A percentile compares a stretch with the other conserved stretches of the same genome.
phyloP scores from a whole-genome alignment of 2,113 vertebrate genomes.

The Spea multiplicata region DNA sequence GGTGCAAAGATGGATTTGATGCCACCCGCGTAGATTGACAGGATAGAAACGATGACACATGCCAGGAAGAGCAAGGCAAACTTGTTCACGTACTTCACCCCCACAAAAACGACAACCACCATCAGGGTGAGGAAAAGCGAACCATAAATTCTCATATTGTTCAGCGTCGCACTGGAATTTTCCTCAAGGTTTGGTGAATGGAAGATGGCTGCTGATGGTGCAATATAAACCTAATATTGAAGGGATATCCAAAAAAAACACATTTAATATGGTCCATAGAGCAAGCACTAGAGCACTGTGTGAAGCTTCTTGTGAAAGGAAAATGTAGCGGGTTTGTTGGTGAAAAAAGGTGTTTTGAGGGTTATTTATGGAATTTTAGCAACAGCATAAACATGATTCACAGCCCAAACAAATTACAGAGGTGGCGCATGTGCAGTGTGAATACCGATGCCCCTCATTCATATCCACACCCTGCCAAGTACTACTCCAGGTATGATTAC shows the following conservation, averaged over 20 bases:
- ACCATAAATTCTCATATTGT: conserved; percentile 96
- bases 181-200: conserved; percentile 71
- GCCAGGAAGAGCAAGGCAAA: conserved; percentile 94
- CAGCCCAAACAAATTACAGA: too few species aligned
- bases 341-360: too few species aligned
- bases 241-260: not conserved
- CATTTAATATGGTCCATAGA: not conserved
- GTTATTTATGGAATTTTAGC: too few species aligned
- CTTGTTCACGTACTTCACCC: conserved; percentile 97
- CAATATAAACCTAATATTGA: conserved; percentile 84
- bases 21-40: conserved; percentile 93
- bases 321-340: too few species aligned
- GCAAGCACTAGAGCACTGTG: not conserved
- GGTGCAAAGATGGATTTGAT: conserved; percentile 92
- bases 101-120: conserved; percentile 94
- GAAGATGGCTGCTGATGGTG: conserved; percentile 91
- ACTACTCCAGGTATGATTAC: too few species aligned
- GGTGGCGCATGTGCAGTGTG: too few species aligned
- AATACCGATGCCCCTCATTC: too few species aligned
- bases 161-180: conserved; percentile 79
- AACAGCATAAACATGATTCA: too few species aligned
- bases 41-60: conserved; percentile 94
- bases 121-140: conserved; percentile 89
- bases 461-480: too few species aligned
- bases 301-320: not conserved